Conservation (phyloP, 92 coral and sea anemone species). For the Actinostola sp. region DNA sequence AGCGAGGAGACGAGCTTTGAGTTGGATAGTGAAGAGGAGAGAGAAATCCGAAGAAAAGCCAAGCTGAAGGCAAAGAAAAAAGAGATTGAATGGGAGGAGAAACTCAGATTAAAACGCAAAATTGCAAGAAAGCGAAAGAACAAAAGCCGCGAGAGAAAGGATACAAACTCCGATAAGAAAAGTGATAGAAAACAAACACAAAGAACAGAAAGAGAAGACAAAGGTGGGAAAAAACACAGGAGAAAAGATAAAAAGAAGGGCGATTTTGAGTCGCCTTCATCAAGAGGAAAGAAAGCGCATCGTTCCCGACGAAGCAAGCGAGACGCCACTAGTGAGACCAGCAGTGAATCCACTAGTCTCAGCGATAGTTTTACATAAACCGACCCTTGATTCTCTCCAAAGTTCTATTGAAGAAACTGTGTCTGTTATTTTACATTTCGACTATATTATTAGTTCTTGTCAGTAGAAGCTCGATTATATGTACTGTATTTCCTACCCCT, state of each 20-base stretch:
- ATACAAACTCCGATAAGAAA: neutral
- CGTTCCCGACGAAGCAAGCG: neutral
- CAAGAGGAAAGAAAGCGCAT: neutral
- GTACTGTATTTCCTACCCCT: too few relatives aligned
- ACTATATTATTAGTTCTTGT: too few relatives aligned
- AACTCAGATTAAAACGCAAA: conserved; percentile 9
- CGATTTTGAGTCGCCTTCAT: neutral
- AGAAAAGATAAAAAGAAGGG: neutral
- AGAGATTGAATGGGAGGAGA: conserved; percentile 10
- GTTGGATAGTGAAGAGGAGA: conserved; percentile 13
- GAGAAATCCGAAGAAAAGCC: conserved; percentile 12
- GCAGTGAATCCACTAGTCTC: too few relatives aligned
- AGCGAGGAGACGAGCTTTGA: conserved; percentile 3
- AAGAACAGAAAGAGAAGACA: neutral
- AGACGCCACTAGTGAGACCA: too few relatives aligned
- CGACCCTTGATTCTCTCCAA: too few relatives aligned
- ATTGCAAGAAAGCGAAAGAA: neutral
- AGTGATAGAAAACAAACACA: too few relatives aligned
- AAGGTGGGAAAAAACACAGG: neutral
- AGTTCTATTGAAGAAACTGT: too few relatives aligned
- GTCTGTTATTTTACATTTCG: too few relatives aligned
- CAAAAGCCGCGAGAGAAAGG: neutral
- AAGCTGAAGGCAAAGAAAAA: conserved; percentile 16
- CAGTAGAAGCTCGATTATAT: too few relatives aligned
- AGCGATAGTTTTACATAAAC: too few relatives aligned